A percentile compares a stretch with the other conserved stretches of the same genome.
These are phyloP conservation scores for Arctocebus calabarensis DNA, from an alignment of 2,797 vertebrate genomes.

Conservation along the genomic window DNA sequence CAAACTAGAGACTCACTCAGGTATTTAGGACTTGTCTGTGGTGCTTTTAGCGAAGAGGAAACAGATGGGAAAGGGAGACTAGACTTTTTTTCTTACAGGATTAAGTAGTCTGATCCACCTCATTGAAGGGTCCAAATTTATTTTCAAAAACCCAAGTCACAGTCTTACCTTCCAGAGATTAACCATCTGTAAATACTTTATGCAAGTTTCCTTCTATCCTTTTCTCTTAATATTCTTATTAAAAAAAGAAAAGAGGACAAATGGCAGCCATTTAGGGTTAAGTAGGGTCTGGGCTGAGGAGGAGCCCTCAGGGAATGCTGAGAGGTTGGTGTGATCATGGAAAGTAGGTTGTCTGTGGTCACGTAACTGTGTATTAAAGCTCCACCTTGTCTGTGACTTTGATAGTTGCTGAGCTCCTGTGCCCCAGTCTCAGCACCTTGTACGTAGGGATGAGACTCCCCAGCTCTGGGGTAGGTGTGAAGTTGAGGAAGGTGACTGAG, in stretches of 20 bases:
- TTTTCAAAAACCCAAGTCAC: conserved; percentile 39
- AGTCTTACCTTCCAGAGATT: not conserved
- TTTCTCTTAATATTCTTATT: not conserved
- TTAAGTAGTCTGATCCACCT: conserved; percentile 21
- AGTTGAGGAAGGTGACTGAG: fast-evolving
- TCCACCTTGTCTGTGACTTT: not conserved
- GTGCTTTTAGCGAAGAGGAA: conserved; percentile 18
- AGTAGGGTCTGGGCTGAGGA: not conserved
- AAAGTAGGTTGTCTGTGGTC: not conserved
- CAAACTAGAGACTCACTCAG: not conserved
- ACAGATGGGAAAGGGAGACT: not conserved
- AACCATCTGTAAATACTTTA: not conserved
- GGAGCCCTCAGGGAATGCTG: not conserved
- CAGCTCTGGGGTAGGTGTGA: not conserved
- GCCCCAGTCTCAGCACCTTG: not conserved
- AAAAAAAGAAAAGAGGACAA: not conserved
- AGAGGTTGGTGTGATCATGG: not conserved
- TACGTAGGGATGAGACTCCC: too few relatives aligned
- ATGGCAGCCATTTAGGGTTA: not conserved
- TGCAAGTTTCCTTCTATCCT: not conserved
- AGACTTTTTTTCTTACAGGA: not conserved
- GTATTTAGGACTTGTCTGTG: not conserved
- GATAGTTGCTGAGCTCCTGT: not conserved
- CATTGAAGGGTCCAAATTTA: conserved; percentile 33
- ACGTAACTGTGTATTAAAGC: not conserved